Evolutionary conservation across 2,797 vertebrate species (phyloP).

Genomic region (Euphonia xanthogaster): DNA sequence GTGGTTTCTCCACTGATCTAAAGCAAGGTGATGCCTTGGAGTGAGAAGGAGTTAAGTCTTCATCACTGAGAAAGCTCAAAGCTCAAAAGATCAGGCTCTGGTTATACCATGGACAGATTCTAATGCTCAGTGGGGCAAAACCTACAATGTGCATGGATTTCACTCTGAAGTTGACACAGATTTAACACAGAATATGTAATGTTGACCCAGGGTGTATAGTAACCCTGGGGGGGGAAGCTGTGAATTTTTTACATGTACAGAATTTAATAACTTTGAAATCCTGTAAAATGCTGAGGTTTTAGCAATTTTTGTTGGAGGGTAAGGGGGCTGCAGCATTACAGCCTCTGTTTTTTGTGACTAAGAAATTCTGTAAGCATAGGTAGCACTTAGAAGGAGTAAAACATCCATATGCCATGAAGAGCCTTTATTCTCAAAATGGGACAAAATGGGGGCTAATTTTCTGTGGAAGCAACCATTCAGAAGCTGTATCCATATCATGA

Average conservation of each 20-base stretch:
- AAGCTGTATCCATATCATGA: background rate
- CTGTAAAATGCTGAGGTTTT: background rate
- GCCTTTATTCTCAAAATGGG: background rate
- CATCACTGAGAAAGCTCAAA: background rate
- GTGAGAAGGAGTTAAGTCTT: background rate
- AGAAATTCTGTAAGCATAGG: background rate
- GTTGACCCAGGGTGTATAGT: background rate
- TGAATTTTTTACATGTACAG: background rate
- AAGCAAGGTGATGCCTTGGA: background rate
- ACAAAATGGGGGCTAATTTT: background rate
- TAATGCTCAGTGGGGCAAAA: background rate
- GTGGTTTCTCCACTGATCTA: background rate
- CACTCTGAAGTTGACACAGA: background rate
- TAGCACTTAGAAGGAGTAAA: background rate
- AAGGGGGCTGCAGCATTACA: background rate
- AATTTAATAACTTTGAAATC: background rate
- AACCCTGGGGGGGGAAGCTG: accelerated
- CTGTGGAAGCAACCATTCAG: background rate
- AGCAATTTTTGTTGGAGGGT: background rate
- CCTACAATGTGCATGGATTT: background rate
- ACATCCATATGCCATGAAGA: background rate
- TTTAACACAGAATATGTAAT: background rate
- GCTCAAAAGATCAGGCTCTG: background rate
- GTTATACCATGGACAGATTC: background rate
- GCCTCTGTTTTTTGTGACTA: background rate